These are phyloP conservation scores for Equus quagga DNA, from an alignment of 2,113 vertebrate species.

Conservation along the genomic window DNA sequence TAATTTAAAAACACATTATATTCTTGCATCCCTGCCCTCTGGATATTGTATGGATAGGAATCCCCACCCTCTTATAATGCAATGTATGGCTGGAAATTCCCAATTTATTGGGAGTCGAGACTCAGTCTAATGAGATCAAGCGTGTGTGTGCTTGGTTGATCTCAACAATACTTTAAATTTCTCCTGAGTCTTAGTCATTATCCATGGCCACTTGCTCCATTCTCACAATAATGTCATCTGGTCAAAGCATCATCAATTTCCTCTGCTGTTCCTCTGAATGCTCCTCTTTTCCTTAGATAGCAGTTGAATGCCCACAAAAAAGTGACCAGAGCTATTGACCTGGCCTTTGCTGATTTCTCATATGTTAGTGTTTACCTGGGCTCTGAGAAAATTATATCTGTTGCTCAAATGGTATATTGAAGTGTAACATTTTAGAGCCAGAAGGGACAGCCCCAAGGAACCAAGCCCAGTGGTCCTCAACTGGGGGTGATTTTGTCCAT, in stretches of 20 bases:
- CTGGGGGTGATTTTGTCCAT: not conserved
- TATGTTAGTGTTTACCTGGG: not conserved
- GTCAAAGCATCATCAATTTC: not conserved
- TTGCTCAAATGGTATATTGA: not conserved
- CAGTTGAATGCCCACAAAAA: not conserved
- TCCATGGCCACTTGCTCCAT: not conserved
- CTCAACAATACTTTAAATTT: not conserved
- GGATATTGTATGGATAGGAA: not conserved
- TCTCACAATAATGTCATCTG: not conserved
- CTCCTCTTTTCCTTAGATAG: not conserved
- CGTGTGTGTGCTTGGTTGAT: not conserved
- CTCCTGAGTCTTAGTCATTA: not conserved
- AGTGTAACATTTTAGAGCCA: not conserved
- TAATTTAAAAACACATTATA: not conserved
- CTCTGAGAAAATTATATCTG: not conserved
- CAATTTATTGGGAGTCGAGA: not conserved
- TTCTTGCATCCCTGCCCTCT: not conserved
- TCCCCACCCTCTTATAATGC: not conserved
- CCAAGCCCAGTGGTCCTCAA: not conserved
- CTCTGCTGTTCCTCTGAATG: not conserved
- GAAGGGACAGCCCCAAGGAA: too few relatives aligned
- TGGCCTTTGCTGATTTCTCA: not conserved
- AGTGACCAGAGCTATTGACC: not conserved
- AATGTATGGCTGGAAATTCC: not conserved
- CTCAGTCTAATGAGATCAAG: not conserved